Conservation (phyloP, 2,113 vertebrate species). For the Nibea coibor region DNA sequence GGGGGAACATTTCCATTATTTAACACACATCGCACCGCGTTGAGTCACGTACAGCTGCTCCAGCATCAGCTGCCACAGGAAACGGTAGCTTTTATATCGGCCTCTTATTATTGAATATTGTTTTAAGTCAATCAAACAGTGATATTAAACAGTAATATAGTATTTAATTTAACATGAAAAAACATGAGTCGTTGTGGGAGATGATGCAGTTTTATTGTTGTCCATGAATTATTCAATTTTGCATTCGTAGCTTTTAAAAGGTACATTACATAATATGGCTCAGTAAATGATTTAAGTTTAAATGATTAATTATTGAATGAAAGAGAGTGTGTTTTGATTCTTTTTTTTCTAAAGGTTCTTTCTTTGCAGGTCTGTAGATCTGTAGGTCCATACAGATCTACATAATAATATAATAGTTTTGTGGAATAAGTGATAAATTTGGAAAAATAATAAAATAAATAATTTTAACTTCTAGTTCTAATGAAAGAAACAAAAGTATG, state of each 20-base stretch:
- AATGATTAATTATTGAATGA: constrained; percentile 1
- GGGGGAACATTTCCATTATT: constrained; percentile 62
- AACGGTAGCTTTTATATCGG: neutral
- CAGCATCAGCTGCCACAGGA: constrained; percentile 1
- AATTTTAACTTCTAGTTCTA: neutral
- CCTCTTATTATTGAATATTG: neutral
- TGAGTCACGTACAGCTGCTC: constrained; percentile 4
- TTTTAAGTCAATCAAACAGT: neutral
- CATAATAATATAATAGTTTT: too few species aligned
- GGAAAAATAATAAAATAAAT: neutral
- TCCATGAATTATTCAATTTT: constrained; percentile 20
- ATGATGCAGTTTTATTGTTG: neutral
- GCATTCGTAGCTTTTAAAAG: constrained; percentile 11
- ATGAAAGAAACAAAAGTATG: neutral
- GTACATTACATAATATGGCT: neutral
- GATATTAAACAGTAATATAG: neutral
- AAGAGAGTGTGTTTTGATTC: neutral
- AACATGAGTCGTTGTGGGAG: neutral
- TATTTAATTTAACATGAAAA: neutral
- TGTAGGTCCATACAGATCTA: neutral
- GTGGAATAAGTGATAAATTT: neutral
- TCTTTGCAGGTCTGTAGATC: too few species aligned
- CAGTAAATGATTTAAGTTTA: neutral
- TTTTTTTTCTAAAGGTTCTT: neutral
- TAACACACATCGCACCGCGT: constrained; percentile 28